These are phyloP conservation scores for Oxystoma pomonae DNA, from an alignment of 2,888 invertebrate genomes.

Conservation along the genomic window DNA sequence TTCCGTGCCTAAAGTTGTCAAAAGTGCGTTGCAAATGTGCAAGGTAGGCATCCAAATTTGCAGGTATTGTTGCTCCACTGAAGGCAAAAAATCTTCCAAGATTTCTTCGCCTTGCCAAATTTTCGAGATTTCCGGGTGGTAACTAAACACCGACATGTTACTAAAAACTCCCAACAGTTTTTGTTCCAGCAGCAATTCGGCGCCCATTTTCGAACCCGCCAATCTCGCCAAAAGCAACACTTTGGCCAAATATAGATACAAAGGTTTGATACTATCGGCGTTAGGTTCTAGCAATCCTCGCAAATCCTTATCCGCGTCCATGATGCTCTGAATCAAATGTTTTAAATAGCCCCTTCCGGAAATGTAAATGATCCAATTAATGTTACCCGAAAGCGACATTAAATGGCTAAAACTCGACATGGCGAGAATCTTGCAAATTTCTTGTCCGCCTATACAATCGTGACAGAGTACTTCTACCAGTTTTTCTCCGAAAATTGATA, in stretches of 20 bases:
- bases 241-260: conserved; percentile 86
- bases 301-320: conserved; percentile 69
- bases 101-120: conserved; percentile 35
- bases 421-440: conserved; percentile 86
- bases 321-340: conserved; percentile 75
- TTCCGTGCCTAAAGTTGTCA: conserved; percentile 77
- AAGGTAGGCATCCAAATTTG: conserved; percentile 80
- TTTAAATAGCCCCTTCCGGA: conserved; percentile 69
- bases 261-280: conserved; percentile 58
- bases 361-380: conserved; percentile 61
- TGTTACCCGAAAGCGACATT: conserved; percentile 68
- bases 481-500: conserved; percentile 74
- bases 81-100: conserved; percentile 54
- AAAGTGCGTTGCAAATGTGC: conserved; percentile 73
- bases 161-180: conserved; percentile 59
- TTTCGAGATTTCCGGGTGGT: conserved; percentile 64
- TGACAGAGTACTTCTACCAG: conserved; percentile 77
- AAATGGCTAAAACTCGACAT: conserved; percentile 77
- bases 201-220: conserved; percentile 62
- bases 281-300: conserved; percentile 61
- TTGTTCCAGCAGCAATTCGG: conserved; percentile 59
- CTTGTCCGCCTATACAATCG: conserved; percentile 84
- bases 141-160: conserved; percentile 64
- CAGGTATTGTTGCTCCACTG: conserved; percentile 68
- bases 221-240: conserved; percentile 73